Evolutionary conservation across 2,888 invertebrate genomes (phyloP).

Genomic region (Beris morrisii): DNA sequence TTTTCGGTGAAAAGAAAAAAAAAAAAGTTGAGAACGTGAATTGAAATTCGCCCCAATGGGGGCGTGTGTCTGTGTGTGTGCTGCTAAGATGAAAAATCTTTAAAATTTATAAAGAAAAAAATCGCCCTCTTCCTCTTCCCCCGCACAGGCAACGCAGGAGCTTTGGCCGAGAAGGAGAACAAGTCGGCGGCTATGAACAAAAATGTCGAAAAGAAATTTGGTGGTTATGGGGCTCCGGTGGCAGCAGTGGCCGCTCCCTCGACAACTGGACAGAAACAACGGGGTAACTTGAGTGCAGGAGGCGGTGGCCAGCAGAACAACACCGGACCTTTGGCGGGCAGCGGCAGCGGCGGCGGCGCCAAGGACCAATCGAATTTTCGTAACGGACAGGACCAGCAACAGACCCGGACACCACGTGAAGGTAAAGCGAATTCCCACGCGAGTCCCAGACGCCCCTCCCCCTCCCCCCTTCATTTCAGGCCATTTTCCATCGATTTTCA

Average conservation of each 20-base stretch:
- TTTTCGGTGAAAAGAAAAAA: too few relatives aligned
- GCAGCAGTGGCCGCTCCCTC: slow-evolving; percentile 6
- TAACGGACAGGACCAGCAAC: slow-evolving; percentile 47
- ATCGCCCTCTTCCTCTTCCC: not conserved
- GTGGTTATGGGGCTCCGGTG: not conserved
- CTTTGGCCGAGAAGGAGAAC: slow-evolving; percentile 53
- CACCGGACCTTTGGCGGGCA: not conserved
- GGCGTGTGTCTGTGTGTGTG: slow-evolving; percentile 25
- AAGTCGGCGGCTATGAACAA: slow-evolving; percentile 54
- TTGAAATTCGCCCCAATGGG: not conserved
- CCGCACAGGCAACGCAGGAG: slow-evolving; percentile 15
- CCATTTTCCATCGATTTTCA: too few relatives aligned
- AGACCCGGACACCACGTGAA: slow-evolving; percentile 50
- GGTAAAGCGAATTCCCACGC: slow-evolving; percentile 28
- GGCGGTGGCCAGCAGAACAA: slow-evolving; percentile 4
- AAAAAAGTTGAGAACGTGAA: not conserved
- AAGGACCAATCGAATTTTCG: slow-evolving; percentile 44
- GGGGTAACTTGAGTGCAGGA: not conserved
- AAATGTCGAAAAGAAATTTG: slow-evolving; percentile 48
- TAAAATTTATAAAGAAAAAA: too few relatives aligned
- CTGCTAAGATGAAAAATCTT: not conserved
- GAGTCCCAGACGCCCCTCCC: too few relatives aligned
- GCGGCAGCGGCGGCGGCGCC: slow-evolving; percentile 5
- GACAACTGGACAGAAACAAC: slow-evolving; percentile 11
- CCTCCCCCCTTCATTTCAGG: too few relatives aligned